Base-by-base conservation (phyloP, 2,888 invertebrate species). In the Mactromeris polynyma region DNA sequence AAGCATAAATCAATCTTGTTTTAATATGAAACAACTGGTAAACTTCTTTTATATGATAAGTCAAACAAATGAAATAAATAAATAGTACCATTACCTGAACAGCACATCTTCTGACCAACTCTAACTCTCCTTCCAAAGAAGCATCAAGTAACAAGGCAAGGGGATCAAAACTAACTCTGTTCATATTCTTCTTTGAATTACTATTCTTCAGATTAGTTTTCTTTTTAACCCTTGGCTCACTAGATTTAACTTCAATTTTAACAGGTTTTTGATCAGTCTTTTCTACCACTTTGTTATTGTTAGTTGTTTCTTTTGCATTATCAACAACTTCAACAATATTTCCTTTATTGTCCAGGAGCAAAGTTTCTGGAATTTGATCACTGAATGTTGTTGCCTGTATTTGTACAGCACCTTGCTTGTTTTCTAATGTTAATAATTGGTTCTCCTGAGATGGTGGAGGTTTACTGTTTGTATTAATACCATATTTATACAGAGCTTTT, bases 71-170 rank as follows among this genome's bases (percentile, higher is more conserved):
- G n/a, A n/a, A n/a, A n/a, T n/a, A n/a, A n/a, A n/a, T n/a, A n/a
- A 46, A 46, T 46, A 46, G 21, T 26, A 73, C 2, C 19, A 42
- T 19, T 95, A 97, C 97, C 96, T 97, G 97, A 96, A 98, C 98
- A 89, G 99, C 99, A 81, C 99, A 99, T 97, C 98, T 98, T 97
- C 98, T 98, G 64, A 99, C 99, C 93, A 99, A 97, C 96, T 99
- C 99, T 96, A 99, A 97, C 97, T 99, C 99, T 73, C 99, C 99
- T 97, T 99, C 99, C 93, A 99, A 97, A 95, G 99, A 99, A 79
- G 99, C 99, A 97, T 99, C 99, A 95, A 99, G 97, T 81, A 99
- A 97, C 82, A 99, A 97, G 0, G 99, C 99, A 95, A 99, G 97
- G 33, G 99, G 99, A 97, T 99, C 99, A 96, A 99, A 99, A 96